A percentile compares a stretch with the other conserved stretches of the same genome.
Evolutionary conservation across 1,140 invertebrate species (phyloP).

Genomic region (Oreohelix idahoensis): DNA sequence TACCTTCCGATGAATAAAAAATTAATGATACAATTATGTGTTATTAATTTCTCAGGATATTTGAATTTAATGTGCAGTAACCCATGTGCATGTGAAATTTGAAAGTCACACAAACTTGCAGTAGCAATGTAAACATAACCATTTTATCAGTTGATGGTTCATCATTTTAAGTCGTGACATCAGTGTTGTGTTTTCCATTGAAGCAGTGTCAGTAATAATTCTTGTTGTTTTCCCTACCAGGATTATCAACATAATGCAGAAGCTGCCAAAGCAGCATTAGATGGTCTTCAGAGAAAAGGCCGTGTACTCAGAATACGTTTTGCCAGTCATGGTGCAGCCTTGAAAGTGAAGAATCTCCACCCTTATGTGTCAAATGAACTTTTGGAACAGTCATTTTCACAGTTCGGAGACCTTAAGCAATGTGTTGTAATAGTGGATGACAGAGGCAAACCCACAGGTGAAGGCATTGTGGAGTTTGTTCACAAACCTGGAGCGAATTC

Average conservation of each 20-base stretch:
- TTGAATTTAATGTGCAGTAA: no score
- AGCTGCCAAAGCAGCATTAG: conserved; percentile 93
- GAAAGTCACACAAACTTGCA: no score
- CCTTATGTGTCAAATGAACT: conserved; percentile 96
- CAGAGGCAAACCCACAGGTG: conserved; percentile 92
- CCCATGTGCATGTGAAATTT: no score
- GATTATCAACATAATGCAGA: conserved; percentile 97
- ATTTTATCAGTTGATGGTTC: no score
- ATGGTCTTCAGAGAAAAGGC: conserved; percentile 89
- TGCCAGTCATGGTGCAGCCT: conserved; percentile 92
- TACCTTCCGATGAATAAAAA: no score
- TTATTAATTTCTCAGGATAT: no score
- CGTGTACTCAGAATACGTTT: conserved; percentile 92
- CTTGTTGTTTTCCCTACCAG: conserved; percentile 73
- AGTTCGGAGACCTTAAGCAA: conserved; percentile 93
- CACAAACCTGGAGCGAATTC: conserved; percentile 88
- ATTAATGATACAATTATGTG: no score
- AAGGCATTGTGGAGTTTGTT: conserved; percentile 96
- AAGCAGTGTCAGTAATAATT: no score
- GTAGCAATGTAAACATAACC: no score
- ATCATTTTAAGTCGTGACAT: no score
- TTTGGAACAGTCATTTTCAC: conserved; percentile 90
- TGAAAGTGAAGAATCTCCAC: conserved; percentile 94
- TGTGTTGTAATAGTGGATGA: conserved; percentile 97
- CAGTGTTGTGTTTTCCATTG: no score